Conservation (phyloP, 2,797 vertebrate genomes). For the Orientallactaga sibirica region DNA sequence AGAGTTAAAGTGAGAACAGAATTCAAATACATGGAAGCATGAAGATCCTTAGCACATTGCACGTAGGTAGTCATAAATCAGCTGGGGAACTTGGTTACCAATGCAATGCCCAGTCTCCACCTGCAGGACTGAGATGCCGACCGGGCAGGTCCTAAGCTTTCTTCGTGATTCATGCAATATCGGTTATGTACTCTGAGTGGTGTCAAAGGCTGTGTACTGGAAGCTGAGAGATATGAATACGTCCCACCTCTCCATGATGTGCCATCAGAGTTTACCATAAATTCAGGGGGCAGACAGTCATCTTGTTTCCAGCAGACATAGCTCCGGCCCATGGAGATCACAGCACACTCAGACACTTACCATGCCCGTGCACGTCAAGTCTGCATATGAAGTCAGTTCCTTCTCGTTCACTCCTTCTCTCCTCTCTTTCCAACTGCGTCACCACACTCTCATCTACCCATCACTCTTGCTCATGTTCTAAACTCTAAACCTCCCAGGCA, state of each 20-base stretch:
- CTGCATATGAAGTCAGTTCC: background rate
- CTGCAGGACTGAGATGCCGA: background rate
- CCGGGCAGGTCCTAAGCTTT: background rate
- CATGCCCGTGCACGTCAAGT: background rate
- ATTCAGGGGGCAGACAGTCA: background rate
- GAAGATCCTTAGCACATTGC: background rate
- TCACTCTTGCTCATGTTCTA: background rate
- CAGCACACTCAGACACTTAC: background rate
- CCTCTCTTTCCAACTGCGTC: background rate
- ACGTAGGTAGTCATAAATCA: background rate
- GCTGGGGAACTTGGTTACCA: background rate
- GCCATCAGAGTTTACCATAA: background rate
- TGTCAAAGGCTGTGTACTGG: background rate
- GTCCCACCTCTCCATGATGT: background rate
- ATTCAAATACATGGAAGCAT: slow-evolving; percentile 25
- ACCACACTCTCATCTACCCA: background rate
- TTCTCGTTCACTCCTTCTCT: background rate
- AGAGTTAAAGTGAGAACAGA: background rate
- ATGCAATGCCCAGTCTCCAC: background rate
- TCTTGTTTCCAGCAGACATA: background rate
- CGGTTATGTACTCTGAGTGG: background rate
- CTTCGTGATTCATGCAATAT: background rate
- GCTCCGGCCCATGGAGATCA: background rate
- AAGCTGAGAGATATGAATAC: background rate
- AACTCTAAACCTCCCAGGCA: background rate